A percentile compares a stretch with the other conserved stretches of the same genome.
Conservation (phyloP, 23 tunicate species). For the Diplosoma virens region DNA sequence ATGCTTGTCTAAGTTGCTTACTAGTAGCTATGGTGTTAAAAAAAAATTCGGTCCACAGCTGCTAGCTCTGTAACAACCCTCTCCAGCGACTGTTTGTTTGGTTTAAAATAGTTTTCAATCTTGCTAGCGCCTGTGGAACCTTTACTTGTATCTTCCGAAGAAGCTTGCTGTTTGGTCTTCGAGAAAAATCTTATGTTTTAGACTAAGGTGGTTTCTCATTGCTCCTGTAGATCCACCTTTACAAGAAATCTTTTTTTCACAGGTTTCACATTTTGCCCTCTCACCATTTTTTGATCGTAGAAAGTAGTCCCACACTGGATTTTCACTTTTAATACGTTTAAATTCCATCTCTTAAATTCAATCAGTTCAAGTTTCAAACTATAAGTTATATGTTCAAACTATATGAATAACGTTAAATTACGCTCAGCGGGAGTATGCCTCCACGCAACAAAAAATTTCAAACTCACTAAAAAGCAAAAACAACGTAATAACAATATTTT, state of each 20-base stretch:
- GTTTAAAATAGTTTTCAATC: too few species aligned
- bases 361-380: background rate
- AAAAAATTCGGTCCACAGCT: constrained; percentile 53
- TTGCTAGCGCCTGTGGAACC: too few species aligned
- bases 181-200: constrained; percentile 54
- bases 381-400: too few species aligned
- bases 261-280: constrained; percentile 60
- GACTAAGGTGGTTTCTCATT: constrained; percentile 49
- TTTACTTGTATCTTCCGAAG: too few species aligned
- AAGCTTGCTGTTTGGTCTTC: constrained; percentile 21
- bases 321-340: constrained; percentile 40
- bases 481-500: background rate
- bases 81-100: constrained; percentile 64
- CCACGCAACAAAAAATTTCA: constrained; percentile 2
- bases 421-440: constrained; percentile 15
- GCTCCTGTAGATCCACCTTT: constrained; percentile 60
- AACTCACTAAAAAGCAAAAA: background rate
- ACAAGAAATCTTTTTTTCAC: constrained; percentile 46
- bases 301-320: constrained; percentile 61
- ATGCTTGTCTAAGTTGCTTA: constrained; percentile 56
- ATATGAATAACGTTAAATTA: background rate
- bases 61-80: constrained; percentile 58
- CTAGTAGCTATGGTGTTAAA: constrained; percentile 51
- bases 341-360: constrained; percentile 27
- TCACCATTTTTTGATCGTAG: constrained; percentile 59